Evolutionary conservation across 2,888 invertebrate genomes (phyloP), one percentile per base, ranked within the genome.

Genomic region (Drosophila rellima): DNA sequence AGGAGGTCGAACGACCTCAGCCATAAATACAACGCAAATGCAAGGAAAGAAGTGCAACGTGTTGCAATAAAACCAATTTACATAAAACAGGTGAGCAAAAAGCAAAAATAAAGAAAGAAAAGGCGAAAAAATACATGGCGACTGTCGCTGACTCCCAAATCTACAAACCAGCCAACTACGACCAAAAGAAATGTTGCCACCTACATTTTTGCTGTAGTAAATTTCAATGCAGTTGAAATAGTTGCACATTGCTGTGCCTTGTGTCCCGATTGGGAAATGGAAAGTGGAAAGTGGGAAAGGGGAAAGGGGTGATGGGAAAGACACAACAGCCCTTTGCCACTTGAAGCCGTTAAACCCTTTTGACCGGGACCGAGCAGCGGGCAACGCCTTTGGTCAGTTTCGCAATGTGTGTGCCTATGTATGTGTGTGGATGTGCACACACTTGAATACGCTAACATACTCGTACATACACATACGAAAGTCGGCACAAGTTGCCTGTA

Each of bases 61-160:
- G 84, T 89, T 85, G 88, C 88, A 79, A 89, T 85, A 89, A 83
- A 83, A 80, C 61, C 74, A 80, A 89, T 85, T 89, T 89, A 77
- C 89, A 85, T 82, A 85, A 84, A 82, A 56, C 82, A 84, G 88
- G 85, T 85, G 74, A 82, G 78, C 52, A 55, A 57, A 78, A 35
- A 40, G 39, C 33, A 40, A 47, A 51, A 50, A 45, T 40, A 54
- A 26, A 37, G 31, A 18, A 47, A 6, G 35, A 26, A 26, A 48
- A 20, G 18, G 33, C 20, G n/a, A 7, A 23, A 31, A 33, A 33
- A 20, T n/a, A n/a, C 8, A 54, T 15, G 31, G 42, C 20, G 39
- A 76, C 61, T 51, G 51, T 67, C 44, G 42, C 65, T 37, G 54
- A 50, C 47, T 50, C 18, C 45, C 26, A 42, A 56, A 45, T 56